phyloP scores from a whole-genome alignment of 2,797 vertebrate species.

The Synanceia verrucosa region DNA sequence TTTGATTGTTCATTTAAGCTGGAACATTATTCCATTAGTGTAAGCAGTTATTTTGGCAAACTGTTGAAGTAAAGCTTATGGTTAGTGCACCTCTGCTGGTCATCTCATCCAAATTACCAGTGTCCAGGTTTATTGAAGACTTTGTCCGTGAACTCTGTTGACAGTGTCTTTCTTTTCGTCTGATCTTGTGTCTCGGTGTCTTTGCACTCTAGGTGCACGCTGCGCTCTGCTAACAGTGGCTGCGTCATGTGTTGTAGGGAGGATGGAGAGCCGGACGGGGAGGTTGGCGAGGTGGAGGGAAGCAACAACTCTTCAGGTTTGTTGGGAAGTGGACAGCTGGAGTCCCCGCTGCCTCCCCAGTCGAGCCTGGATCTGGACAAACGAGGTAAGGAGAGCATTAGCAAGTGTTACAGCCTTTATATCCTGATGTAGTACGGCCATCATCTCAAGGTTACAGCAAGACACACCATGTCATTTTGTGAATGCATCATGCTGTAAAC shows the following conservation, averaged over 20 bases:
- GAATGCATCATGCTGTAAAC: background rate
- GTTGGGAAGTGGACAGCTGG: slow-evolving; percentile 73
- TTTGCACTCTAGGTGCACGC: background rate
- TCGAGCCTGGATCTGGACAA: slow-evolving; percentile 76
- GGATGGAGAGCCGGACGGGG: slow-evolving; percentile 88
- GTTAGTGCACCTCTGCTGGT: background rate
- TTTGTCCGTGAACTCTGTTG: background rate
- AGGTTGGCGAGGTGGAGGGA: slow-evolving; percentile 84
- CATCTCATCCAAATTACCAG: background rate
- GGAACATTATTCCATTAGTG: background rate
- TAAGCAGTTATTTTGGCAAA: background rate
- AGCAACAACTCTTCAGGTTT: slow-evolving; percentile 73
- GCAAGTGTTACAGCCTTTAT: background rate
- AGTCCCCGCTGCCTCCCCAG: slow-evolving; percentile 77
- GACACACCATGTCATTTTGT: background rate
- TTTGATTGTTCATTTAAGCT: background rate
- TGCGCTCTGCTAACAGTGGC: background rate
- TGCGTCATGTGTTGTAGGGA: slow-evolving; percentile 81
- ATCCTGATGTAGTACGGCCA: background rate
- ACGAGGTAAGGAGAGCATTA: slow-evolving; percentile 87
- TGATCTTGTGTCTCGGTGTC: background rate
- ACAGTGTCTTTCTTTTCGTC: background rate
- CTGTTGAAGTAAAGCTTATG: background rate
- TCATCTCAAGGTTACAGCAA: background rate
- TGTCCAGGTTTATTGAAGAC: background rate